These are phyloP conservation scores for Elysia crispata DNA, from an alignment of 2,888 invertebrate species.

Conservation along the genomic window DNA sequence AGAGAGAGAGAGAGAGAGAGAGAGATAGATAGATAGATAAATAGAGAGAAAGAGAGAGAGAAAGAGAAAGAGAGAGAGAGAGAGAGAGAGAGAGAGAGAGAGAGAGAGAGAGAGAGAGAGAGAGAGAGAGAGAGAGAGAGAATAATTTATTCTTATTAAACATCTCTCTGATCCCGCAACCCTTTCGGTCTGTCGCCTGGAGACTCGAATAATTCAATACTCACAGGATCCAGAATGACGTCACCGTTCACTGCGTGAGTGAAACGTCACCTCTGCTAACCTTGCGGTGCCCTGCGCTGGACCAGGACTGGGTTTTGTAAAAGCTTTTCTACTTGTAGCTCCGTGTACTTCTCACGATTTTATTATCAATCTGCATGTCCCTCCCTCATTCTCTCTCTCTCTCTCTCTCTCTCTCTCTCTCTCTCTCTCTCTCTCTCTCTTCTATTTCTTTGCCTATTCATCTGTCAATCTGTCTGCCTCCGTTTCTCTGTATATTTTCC, in stretches of 20 bases:
- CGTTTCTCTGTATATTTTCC: not conserved
- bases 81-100: conserved; percentile 17
- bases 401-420: conserved; percentile 31
- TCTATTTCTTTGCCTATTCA: not conserved
- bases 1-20: conserved; percentile 16
- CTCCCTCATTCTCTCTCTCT: conserved; percentile 38
- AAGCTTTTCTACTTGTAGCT: conserved; percentile 11
- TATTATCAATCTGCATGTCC: conserved; percentile 2
- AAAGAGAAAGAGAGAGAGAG: conserved; percentile 33
- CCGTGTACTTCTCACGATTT: not conserved
- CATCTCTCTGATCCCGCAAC: no score
- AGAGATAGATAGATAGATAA: not conserved
- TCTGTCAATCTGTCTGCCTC: conserved; percentile 28
- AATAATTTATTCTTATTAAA: not conserved
- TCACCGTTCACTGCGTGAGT: not conserved
- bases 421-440: conserved; percentile 13
- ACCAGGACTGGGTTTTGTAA: not conserved
- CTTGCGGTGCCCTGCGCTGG: not conserved
- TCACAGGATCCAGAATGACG: not conserved
- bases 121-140: conserved; percentile 17
- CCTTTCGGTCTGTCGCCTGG: not conserved
- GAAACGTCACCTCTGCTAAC: not conserved
- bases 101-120: conserved; percentile 19
- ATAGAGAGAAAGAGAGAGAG: not conserved
- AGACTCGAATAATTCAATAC: conserved; percentile 65